Evolutionary conservation across 2,113 vertebrate genomes (phyloP).

Genomic region (Pelmatolapia mariae): DNA sequence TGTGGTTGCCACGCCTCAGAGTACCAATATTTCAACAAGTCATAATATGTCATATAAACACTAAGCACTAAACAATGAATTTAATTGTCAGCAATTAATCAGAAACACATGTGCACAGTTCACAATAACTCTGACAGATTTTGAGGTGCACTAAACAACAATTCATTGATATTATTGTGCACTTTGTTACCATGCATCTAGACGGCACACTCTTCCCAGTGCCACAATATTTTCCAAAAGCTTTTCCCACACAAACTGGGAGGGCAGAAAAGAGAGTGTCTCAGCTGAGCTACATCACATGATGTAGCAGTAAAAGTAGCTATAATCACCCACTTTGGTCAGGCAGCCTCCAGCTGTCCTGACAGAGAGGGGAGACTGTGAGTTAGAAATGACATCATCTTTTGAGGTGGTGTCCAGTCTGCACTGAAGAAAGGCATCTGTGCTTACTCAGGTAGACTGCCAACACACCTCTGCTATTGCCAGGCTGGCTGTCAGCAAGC

Average conservation of each 20-base stretch:
- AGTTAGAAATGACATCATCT: conserved; percentile 59
- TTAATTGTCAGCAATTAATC: conserved; percentile 11
- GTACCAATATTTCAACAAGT: neutral
- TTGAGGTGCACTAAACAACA: neutral
- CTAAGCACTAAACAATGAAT: neutral
- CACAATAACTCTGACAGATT: neutral
- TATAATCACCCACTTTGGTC: conserved; percentile 30
- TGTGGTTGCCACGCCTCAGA: conserved; percentile 5
- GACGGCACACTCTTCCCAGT: neutral
- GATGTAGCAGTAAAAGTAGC: conserved; percentile 31
- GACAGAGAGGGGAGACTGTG: conserved; percentile 40
- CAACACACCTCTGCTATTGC: conserved; percentile 35
- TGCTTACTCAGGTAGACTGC: conserved; percentile 57
- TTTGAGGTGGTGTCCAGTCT: conserved; percentile 46
- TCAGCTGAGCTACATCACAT: conserved; percentile 33
- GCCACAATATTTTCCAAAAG: conserved; percentile 35
- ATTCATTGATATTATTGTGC: neutral
- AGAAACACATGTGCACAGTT: neutral
- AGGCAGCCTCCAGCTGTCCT: conserved; percentile 39
- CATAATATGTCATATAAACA: neutral
- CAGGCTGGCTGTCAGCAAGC: conserved; percentile 28
- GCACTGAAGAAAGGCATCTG: conserved; percentile 45
- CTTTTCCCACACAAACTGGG: conserved; percentile 23
- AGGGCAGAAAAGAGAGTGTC: conserved; percentile 3
- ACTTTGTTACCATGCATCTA: conserved; percentile 7